phyloP scores from a whole-genome alignment of 2,113 vertebrate species.

The Sminthopsis crassicaudata region DNA sequence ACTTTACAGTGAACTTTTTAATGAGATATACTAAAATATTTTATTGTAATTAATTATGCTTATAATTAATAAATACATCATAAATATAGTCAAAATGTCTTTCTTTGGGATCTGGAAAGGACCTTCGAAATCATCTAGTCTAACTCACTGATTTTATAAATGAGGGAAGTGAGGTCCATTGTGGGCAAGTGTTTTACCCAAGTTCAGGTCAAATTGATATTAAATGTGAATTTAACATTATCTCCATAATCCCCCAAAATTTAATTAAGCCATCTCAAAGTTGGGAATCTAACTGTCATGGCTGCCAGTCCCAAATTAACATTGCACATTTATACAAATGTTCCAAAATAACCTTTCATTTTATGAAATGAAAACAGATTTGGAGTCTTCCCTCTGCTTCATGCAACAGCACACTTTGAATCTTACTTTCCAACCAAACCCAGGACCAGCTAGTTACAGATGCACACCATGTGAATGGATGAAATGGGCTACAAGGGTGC shows the following conservation, averaged over 20 bases:
- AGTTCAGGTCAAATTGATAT: conserved; percentile 16
- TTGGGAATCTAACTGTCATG: background rate
- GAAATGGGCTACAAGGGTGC: background rate
- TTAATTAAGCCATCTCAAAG: background rate
- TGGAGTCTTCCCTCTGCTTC: conserved; percentile 42
- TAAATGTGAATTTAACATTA: background rate
- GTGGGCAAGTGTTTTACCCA: background rate
- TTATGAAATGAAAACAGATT: conserved; percentile 64
- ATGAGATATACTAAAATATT: background rate
- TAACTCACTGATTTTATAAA: background rate
- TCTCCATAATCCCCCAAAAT: conserved; percentile 34
- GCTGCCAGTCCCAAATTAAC: conserved; percentile 38
- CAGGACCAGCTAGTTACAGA: conserved; percentile 46
- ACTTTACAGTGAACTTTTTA: background rate
- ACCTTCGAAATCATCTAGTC: background rate
- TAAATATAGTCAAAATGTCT: background rate
- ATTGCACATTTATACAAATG: background rate
- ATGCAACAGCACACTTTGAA: conserved; percentile 60
- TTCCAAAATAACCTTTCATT: conserved; percentile 34
- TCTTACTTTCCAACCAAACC: background rate
- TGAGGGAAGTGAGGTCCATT: background rate
- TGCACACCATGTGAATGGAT: conserved; percentile 54
- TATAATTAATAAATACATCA: background rate
- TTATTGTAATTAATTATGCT: background rate
- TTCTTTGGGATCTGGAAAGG: background rate